A percentile compares a stretch with the other conserved stretches of the same genome.
Evolutionary conservation across 2,113 vertebrate species (phyloP).

Genomic region (Hyperoodon ampullatus): DNA sequence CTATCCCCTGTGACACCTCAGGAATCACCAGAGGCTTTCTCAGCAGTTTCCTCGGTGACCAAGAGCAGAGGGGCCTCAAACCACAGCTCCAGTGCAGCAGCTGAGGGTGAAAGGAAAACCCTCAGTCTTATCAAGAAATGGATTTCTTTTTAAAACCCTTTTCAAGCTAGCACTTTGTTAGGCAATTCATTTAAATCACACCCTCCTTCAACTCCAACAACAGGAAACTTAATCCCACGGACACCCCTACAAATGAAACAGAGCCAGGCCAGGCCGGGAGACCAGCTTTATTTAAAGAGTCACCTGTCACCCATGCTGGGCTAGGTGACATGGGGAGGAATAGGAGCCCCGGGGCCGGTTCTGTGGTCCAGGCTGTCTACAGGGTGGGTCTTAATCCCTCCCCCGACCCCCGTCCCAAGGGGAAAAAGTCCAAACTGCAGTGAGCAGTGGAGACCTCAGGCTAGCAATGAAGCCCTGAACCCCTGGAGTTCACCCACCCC

Average conservation of each 20-base stretch:
- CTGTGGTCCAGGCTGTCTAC: not conserved
- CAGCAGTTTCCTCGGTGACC: not conserved
- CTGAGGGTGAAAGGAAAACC: not conserved
- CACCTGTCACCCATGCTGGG: not conserved
- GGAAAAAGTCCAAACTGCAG: not conserved
- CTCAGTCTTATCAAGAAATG: not conserved
- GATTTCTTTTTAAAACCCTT: not conserved
- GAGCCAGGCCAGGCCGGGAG: not conserved
- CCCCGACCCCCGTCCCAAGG: not conserved
- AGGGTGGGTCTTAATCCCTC: not conserved
- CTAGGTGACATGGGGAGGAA: not conserved
- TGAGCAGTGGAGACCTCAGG: not conserved
- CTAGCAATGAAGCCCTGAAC: not conserved
- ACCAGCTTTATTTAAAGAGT: not conserved
- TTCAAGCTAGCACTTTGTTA: not conserved
- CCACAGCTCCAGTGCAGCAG: not conserved
- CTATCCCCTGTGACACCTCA: not conserved
- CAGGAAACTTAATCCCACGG: not conserved
- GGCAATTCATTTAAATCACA: not conserved
- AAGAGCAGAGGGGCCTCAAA: not conserved
- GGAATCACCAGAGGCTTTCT: not conserved
- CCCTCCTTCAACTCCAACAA: not conserved
- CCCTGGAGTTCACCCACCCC: not conserved
- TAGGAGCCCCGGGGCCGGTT: not conserved
- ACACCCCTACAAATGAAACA: not conserved